A percentile compares a stretch with the other conserved stretches of the same genome.
phyloP scores from a whole-genome alignment of 1,140 invertebrate genomes.

The Meloidogyne hapla region DNA sequence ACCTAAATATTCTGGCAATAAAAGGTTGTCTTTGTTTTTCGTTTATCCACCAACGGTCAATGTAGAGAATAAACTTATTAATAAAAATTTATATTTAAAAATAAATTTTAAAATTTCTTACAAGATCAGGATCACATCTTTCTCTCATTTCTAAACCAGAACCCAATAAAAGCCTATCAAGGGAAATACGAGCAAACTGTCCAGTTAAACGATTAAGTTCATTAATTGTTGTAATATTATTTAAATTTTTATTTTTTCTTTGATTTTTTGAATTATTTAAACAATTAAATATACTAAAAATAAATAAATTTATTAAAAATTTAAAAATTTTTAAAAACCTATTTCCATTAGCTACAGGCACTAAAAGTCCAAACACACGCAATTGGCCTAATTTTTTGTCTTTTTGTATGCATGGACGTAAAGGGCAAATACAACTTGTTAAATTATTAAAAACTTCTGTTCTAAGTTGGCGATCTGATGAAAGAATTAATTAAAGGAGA shows the following conservation, averaged over 20 bases:
- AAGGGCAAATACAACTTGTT: constrained; percentile 19
- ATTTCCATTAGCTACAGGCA: not conserved
- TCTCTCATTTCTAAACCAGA: not conserved
- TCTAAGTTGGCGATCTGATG: not conserved
- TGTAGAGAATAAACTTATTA: constrained; percentile 8
- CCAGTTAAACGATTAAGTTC: constrained; percentile 8
- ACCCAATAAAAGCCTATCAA: not conserved
- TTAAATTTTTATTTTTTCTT: not conserved
- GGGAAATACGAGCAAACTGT: not conserved
- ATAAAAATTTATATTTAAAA: not conserved
- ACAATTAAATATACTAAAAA: not conserved
- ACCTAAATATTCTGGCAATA: constrained; percentile 14
- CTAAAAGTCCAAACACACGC: constrained; percentile 9
- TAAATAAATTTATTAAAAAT: not conserved
- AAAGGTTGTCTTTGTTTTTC: not conserved
- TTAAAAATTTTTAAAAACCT: not conserved
- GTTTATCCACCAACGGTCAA: not conserved
- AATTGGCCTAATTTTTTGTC: constrained; percentile 13
- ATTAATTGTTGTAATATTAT: not conserved
- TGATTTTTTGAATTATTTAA: not conserved
- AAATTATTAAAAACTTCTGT: not conserved
- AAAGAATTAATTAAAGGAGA: not conserved
- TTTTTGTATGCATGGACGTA: not conserved
- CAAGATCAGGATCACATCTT: constrained; percentile 22
- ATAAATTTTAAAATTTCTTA: not conserved